Evolutionary conservation across 2,113 vertebrate genomes (phyloP), one percentile per base, ranked within the genome.

Genomic region (Dissostichus mawsoni): DNA sequence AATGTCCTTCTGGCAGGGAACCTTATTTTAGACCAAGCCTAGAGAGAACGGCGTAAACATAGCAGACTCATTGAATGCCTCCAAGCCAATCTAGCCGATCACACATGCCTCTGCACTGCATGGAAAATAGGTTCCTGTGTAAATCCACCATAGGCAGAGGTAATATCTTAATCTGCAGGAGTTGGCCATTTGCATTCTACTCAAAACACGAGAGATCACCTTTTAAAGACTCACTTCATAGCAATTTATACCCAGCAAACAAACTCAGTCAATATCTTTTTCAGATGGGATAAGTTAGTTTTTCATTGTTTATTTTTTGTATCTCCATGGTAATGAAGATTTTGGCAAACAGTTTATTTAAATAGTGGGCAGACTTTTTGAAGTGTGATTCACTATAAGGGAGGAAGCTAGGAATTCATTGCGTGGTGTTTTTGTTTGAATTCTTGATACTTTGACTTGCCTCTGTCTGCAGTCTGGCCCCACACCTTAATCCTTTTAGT

Each of bases 1-100:
- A 74, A 8, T 78, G 57, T 76, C 83, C 88, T 87, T 66, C 41
- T 72, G 88, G 84, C 74, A 59, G 17, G 51, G 50, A 18, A 66
- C 68, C 86, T 93, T 89, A 86, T 89, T 93, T 92, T 94, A 92
- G 90, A 90, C 23, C 11, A 29, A 82, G 76, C 82, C 82, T 65
- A 16, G 78, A 84, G 80, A 74, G 61, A 81, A 74, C 14, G 2
- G 62, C 25, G 36, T 68, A 69, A 91, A 75, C 76, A 80, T 75
- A 76, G 67, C 70, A 36, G 36, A 69, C 73, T 86, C 86, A 75
- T 67, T 36, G 71, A 83, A 70, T 76, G 57, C 72, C 76, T 87
- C 61, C 68, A 14, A 76, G 65, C 71, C 66, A 76, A 63, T 70
- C 71, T 73, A 62, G 50, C 80, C 55, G 57, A 76, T 72, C 70